Evolutionary conservation across 2,888 invertebrate genomes (phyloP).

Genomic region (Apotomis betuletana): DNA sequence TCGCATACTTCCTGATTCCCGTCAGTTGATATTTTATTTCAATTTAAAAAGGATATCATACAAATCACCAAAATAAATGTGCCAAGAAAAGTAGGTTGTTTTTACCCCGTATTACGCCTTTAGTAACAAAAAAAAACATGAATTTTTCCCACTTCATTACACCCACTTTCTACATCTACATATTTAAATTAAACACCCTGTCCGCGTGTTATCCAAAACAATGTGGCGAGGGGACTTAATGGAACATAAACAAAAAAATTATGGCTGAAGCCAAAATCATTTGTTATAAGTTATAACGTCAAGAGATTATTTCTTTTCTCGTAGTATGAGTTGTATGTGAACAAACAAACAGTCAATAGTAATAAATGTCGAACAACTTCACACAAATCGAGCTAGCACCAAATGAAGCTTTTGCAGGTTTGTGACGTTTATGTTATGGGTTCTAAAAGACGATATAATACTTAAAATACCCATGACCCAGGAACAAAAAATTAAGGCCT

Average conservation of each 20-base stretch:
- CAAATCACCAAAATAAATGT: background rate
- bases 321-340: too few relatives aligned
- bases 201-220: constrained; percentile 50
- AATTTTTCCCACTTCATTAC: constrained; percentile 50
- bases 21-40: too few relatives aligned
- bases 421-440: too few relatives aligned
- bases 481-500: too few relatives aligned
- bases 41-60: background rate
- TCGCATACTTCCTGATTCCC: too few relatives aligned
- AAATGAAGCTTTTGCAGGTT: too few relatives aligned
- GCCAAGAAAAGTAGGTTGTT: constrained; percentile 13
- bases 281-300: constrained; percentile 22
- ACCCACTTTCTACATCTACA: constrained; percentile 50
- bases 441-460: too few relatives aligned
- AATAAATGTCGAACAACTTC: too few relatives aligned
- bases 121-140: constrained; percentile 48
- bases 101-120: constrained; percentile 20
- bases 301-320: background rate
- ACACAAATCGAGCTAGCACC: too few relatives aligned
- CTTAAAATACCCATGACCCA: too few relatives aligned
- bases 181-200: constrained; percentile 53
- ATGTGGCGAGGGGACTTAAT: constrained; percentile 50
- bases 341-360: too few relatives aligned
- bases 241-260: constrained; percentile 55
- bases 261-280: constrained; percentile 24